Evolutionary conservation across 1,140 invertebrate species (phyloP).

Genomic region (Trichonephila clavata): DNA sequence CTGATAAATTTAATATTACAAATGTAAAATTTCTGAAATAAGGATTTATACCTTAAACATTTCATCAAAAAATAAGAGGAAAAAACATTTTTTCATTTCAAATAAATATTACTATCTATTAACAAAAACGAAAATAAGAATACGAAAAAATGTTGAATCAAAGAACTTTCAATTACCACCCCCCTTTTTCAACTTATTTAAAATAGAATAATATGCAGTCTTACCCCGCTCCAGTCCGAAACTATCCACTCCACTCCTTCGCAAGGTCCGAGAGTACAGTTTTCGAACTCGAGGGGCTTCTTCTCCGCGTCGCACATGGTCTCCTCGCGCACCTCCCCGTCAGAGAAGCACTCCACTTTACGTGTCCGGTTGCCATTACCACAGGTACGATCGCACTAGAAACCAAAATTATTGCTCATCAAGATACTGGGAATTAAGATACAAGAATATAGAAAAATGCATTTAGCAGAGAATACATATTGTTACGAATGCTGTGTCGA

Average conservation of each 20-base stretch:
- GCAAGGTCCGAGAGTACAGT: slow-evolving; percentile 90
- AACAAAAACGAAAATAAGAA: background rate
- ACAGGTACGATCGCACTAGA: slow-evolving; percentile 92
- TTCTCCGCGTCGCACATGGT: slow-evolving; percentile 84
- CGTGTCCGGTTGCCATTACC: slow-evolving; percentile 86
- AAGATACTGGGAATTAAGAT: too few species aligned
- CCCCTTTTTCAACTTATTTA: too few species aligned
- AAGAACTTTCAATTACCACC: too few species aligned
- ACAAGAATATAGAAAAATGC: too few species aligned
- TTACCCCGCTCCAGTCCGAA: slow-evolving; percentile 93
- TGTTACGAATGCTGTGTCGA: too few species aligned
- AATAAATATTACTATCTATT: background rate
- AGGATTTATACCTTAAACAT: too few species aligned
- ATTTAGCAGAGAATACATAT: too few species aligned
- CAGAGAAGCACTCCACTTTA: slow-evolving; percentile 88
- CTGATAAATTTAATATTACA: too few species aligned
- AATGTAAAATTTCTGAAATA: too few species aligned
- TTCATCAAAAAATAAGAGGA: too few species aligned
- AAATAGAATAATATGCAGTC: slow-evolving; percentile 77
- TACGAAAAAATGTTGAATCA: background rate
- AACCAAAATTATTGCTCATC: too few species aligned
- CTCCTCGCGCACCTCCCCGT: slow-evolving; percentile 87
- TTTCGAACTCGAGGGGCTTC: slow-evolving; percentile 87
- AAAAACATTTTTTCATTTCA: too few species aligned
- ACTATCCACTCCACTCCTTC: slow-evolving; percentile 95